Base-by-base conservation (phyloP, 1,140 invertebrate genomes). In the Drosophila simulans region DNA sequence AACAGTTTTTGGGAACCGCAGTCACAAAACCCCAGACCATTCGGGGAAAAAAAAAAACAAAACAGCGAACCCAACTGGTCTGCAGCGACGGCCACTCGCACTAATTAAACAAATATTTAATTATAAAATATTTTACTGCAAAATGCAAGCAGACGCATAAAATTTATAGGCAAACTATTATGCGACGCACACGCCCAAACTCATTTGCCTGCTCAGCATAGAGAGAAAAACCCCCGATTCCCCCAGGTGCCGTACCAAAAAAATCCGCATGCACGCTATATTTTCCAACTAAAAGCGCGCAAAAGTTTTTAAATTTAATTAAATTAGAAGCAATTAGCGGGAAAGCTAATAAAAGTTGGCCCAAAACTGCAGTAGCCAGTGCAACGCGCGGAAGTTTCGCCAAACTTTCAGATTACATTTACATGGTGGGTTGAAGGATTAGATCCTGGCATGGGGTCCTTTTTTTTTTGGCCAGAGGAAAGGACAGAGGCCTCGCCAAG, bases 51-150 rank as follows among this genome's bases (percentile, higher is more conserved):
- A 39, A 37, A 39, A 39, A 34, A 34, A 10, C 34, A 34, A 25
- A 54, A 46, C n/a, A 15, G 7, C 37, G 13, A 49, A 55, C 57
- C 56, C n/a, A 51, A 52, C 15, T 42, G 13, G 40, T 49, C 45
- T 63, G 53, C 71, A 37, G n/a, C 46, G 45, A 5, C 55, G 48
- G 49, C 62, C 78, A 82, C 78, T 82, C 74, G 70, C 59, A 75
- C 80, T 89, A 89, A 89, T 89, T 89, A 89, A 89, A 84, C 85
- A 89, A 85, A 88, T 90, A 89, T 89, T 89, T 90, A 90, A 90
- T 89, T 84, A 89, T 80, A 89, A 89, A 89, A 89, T 90, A 89
- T 90, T 90, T 89, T 80, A 83, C 56, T 77, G 72, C 76, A 71
- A 80, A 89, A 88, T 77, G 84, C 77, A 72, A 90, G 77, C 84